phyloP scores from a whole-genome alignment of 2,888 invertebrate species.

The Epirrhoe alternata region DNA sequence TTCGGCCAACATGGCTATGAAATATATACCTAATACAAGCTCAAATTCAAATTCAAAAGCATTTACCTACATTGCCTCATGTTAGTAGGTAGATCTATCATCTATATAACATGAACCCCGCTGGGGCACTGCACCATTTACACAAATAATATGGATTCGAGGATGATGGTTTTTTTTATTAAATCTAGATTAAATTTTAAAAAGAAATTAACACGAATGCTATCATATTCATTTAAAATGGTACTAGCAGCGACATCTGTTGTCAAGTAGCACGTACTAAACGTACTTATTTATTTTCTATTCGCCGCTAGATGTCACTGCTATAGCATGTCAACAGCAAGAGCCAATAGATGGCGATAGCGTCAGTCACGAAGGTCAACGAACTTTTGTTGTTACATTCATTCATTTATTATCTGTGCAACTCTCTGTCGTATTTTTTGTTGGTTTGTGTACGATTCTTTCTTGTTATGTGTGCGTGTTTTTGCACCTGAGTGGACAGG shows the following conservation, averaged over 20 bases:
- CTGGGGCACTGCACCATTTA: no score
- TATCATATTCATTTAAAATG: background rate
- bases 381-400: conserved; percentile 32
- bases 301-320: conserved; percentile 43
- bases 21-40: no score
- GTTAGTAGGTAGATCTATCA: no score
- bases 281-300: conserved; percentile 8
- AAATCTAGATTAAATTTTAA: no score
- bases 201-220: no score
- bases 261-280: conserved; percentile 36
- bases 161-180: no score
- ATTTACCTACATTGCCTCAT: no score
- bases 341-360: conserved; percentile 51
- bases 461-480: conserved; percentile 23
- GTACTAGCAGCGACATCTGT: conserved; percentile 50
- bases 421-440: background rate
- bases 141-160: no score
- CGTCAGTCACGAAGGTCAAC: conserved; percentile 31
- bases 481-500: conserved; percentile 34
- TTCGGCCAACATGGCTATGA: no score
- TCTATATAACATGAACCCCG: no score
- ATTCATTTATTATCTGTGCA: conserved; percentile 28
- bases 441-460: background rate
- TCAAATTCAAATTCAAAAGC: no score
- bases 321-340: background rate